Conservation (phyloP, 1,140 invertebrate species). For the Scaptodrosophila lebanonensis region DNA sequence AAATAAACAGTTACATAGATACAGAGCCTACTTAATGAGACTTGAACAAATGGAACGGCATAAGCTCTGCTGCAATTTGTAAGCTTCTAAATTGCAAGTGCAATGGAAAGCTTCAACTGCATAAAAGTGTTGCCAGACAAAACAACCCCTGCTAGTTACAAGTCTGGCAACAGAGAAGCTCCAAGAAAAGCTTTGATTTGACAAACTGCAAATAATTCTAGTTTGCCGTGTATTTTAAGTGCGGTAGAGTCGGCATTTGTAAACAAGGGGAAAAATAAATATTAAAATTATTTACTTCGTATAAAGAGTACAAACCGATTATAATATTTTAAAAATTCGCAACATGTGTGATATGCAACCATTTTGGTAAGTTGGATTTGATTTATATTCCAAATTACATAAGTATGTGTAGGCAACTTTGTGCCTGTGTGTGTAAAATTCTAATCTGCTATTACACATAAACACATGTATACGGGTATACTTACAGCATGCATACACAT, state of each 20-base stretch:
- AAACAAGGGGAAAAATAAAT: no score
- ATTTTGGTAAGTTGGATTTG: constrained; percentile 35
- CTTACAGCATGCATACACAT: constrained; percentile 1
- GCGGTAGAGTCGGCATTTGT: constrained; percentile 31
- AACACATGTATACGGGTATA: constrained; percentile 9
- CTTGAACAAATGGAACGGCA: no score
- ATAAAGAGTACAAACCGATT: no score
- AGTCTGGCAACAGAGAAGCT: constrained; percentile 20
- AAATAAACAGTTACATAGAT: no score
- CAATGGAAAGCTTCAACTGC: constrained; percentile 21
- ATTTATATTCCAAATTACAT: constrained; percentile 32
- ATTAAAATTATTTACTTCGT: no score
- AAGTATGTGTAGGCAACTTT: constrained; percentile 6
- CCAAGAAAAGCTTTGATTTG: constrained; percentile 42
- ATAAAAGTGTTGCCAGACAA: constrained; percentile 17
- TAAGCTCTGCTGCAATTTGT: neutral
- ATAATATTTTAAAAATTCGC: no score
- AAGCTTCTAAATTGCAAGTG: constrained; percentile 5
- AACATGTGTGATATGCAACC: constrained; percentile 40
- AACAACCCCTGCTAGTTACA: no score
- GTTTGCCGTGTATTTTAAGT: constrained; percentile 16
- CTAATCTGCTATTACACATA: neutral
- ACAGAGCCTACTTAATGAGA: no score
- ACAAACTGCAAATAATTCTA: constrained; percentile 38
- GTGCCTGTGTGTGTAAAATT: constrained; percentile 18